A percentile compares a stretch with the other conserved stretches of the same genome.
Conservation (phyloP, 2,797 vertebrate species). For the Coregonus ussuriensis region DNA sequence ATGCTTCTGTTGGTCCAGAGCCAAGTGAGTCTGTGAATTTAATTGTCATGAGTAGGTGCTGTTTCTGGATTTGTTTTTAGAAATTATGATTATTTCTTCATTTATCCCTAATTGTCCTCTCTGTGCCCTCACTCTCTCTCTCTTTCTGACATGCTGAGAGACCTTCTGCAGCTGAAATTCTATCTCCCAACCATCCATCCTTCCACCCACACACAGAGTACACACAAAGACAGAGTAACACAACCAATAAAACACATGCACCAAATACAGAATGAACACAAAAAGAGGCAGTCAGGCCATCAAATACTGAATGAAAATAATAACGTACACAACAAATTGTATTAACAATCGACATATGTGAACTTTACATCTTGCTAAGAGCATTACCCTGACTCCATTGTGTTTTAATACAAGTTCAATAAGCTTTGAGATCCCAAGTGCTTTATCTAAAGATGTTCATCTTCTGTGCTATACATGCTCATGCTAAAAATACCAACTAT, state of each 20-base stretch:
- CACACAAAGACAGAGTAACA: not conserved
- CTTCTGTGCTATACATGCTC: conserved; percentile 11
- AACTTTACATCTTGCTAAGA: conserved; percentile 18
- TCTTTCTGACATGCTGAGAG: conserved; percentile 59
- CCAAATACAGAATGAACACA: not conserved
- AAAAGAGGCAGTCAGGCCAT: not conserved
- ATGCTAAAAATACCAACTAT: conserved; percentile 49
- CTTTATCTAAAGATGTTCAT: conserved; percentile 25
- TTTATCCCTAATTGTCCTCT: conserved; percentile 44
- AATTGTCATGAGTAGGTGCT: not conserved
- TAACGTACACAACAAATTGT: not conserved
- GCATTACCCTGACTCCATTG: not conserved
- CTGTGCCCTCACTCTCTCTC: conserved; percentile 34
- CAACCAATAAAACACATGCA: not conserved
- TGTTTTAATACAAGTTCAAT: conserved; percentile 14
- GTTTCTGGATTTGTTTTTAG: not conserved
- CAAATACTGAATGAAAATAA: not conserved
- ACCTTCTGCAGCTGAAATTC: conserved; percentile 59
- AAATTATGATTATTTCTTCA: not conserved
- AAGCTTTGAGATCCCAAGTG: conserved; percentile 37
- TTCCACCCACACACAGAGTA: conserved; percentile 28
- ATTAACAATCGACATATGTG: not conserved
- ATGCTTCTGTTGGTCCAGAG: not conserved
- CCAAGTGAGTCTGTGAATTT: not conserved
- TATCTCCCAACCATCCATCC: conserved; percentile 51